A percentile compares a stretch with the other conserved stretches of the same genome.
phyloP scores from a whole-genome alignment of 2,888 invertebrate genomes.

The Cerastoderma edule region DNA sequence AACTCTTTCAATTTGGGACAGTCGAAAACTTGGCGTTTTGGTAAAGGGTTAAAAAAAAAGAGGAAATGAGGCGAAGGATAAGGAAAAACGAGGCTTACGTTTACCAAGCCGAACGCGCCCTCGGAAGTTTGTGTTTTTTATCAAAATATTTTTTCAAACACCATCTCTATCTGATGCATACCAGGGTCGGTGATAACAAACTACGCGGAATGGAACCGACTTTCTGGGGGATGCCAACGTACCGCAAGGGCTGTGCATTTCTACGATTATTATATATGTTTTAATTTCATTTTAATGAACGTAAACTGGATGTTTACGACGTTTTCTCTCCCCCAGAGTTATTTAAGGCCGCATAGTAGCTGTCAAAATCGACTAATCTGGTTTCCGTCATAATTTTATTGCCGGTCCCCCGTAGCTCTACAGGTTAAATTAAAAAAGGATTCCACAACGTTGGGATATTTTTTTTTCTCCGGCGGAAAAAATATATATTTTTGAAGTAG shows the following conservation, averaged over 20 bases:
- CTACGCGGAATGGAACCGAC: conserved; percentile 8
- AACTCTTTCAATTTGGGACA: too few relatives aligned
- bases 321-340: too few relatives aligned
- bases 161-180: conserved; percentile 4
- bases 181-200: conserved; percentile 19
- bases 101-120: background rate
- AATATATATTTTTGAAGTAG: too few relatives aligned
- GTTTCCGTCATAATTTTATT: conserved; percentile 30
- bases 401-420: background rate
- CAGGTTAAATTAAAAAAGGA: too few relatives aligned
- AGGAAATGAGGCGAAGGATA: background rate
- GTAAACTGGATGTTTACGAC: conserved; percentile 12
- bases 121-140: conserved; percentile 22
- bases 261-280: conserved; percentile 16
- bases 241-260: conserved; percentile 6
- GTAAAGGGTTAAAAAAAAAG: too few relatives aligned
- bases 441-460: too few relatives aligned
- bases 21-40: too few relatives aligned
- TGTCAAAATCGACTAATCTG: conserved; percentile 31
- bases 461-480: too few relatives aligned
- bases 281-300: conserved; percentile 27
- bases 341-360: conserved; percentile 27
- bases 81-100: background rate
- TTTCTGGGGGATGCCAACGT: background rate
- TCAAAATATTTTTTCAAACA: conserved; percentile 21